phyloP scores from a whole-genome alignment of 2,113 vertebrate species.

The Neodontobutis hainanensis region DNA sequence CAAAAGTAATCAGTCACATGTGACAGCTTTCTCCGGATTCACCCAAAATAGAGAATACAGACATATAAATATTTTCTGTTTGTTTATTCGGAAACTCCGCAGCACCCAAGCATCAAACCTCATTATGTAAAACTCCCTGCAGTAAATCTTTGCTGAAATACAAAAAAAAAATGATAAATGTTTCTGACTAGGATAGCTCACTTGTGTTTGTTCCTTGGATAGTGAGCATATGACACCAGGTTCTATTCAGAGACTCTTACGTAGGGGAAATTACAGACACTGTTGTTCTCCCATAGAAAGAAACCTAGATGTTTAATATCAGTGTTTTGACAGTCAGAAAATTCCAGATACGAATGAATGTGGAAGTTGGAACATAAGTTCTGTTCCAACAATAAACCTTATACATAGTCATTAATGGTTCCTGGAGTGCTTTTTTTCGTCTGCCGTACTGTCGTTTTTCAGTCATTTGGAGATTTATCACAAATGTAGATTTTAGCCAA shows the following conservation, averaged over 20 bases:
- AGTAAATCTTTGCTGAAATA: slow-evolving; percentile 20
- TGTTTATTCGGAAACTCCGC: slow-evolving; percentile 19
- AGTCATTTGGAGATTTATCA: no score
- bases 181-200: slow-evolving; percentile 16
- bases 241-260: not conserved
- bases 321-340: no score
- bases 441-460: no score
- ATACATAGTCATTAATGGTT: no score
- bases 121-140: slow-evolving; percentile 30
- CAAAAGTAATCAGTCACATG: slow-evolving; percentile 40
- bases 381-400: no score
- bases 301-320: no score
- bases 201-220: not conserved
- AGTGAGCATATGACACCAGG: slow-evolving; percentile 1
- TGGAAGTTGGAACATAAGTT: no score
- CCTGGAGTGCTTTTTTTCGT: no score
- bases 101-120: slow-evolving; percentile 28
- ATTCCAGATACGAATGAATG: no score
- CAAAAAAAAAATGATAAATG: slow-evolving; percentile 24
- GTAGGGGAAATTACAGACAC: no score
- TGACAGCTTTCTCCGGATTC: slow-evolving; percentile 45
- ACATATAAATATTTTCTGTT: slow-evolving; percentile 25
- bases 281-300: no score
- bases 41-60: slow-evolving; percentile 9
- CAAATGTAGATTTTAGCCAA: no score